Percentiles rank a stretch among this genome's conserved stretches.
Evolutionary conservation across 2,888 invertebrate species (phyloP).

Genomic region (Apotomis turbidana): DNA sequence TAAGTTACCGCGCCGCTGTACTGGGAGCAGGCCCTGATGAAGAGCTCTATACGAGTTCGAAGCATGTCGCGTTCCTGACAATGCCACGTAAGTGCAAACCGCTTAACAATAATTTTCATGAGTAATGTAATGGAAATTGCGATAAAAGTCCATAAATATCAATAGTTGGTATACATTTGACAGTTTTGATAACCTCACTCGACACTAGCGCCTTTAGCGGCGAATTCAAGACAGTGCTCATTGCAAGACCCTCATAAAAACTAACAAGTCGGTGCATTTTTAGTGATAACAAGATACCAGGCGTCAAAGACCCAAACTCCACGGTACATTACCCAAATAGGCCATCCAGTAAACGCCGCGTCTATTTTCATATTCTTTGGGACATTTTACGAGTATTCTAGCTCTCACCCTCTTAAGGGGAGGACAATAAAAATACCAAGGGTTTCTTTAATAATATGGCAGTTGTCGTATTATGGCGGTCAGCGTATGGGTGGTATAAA

Average conservation of each 20-base stretch:
- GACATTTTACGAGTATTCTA: constrained; percentile 26
- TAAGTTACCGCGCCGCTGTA: no score
- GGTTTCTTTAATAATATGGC: constrained; percentile 50
- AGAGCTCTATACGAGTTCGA: no score
- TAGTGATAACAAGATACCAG: constrained; percentile 30
- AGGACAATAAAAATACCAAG: constrained; percentile 47
- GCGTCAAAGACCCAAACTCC: constrained; percentile 44
- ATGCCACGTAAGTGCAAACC: no score
- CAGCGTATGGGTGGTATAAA: constrained; percentile 21
- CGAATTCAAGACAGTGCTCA: no score
- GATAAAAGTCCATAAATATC: no score
- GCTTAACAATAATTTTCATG: no score
- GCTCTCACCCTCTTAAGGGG: constrained; percentile 38
- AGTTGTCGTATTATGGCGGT: constrained; percentile 25
- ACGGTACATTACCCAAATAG: constrained; percentile 46
- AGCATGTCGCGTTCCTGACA: no score
- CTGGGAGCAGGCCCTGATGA: no score
- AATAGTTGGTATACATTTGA: no score
- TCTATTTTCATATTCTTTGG: constrained; percentile 41
- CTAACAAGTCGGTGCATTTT: constrained; percentile 14
- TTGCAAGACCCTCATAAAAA: constrained; percentile 6
- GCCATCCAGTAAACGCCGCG: constrained; percentile 42
- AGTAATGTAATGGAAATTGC: no score
- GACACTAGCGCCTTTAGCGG: no score
- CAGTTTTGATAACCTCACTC: no score